Evolutionary conservation across 2,113 vertebrate genomes (phyloP).

Genomic region (Callipepla californica): DNA sequence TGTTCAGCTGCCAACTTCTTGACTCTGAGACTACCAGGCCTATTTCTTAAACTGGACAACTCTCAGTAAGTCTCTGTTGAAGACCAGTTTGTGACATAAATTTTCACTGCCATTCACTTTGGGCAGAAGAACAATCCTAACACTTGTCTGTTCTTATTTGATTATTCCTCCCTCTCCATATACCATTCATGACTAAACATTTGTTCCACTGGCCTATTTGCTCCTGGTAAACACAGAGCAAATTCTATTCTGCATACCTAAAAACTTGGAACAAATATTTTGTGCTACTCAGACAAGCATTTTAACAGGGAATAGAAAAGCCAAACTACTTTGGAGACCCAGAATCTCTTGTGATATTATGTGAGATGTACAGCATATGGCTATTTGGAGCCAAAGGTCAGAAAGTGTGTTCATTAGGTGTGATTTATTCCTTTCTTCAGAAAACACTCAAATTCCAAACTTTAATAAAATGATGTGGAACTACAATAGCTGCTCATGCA

Average conservation of each 20-base stretch:
- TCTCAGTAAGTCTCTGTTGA: conserved; percentile 1
- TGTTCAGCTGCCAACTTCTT: not conserved
- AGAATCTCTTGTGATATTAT: not conserved
- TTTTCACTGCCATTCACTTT: not conserved
- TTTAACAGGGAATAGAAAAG: not conserved
- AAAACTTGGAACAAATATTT: not conserved
- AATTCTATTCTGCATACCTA: not conserved
- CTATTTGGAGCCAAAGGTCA: not conserved
- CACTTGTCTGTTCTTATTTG: not conserved
- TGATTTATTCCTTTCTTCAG: not conserved
- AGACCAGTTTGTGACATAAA: not conserved
- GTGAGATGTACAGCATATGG: not conserved
- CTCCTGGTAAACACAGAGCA: not conserved
- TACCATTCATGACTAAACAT: not conserved
- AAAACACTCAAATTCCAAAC: not conserved
- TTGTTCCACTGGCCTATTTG: not conserved
- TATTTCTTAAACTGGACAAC: not conserved
- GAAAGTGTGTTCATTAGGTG: not conserved
- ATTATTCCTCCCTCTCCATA: not conserved
- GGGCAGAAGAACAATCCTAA: not conserved
- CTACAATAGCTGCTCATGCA: not conserved
- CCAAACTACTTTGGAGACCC: not conserved
- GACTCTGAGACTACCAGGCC: not conserved
- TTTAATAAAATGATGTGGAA: not conserved
- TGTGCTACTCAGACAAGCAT: not conserved